Conservation (phyloP, 2,113 vertebrate genomes). For the Brachirus orientalis region DNA sequence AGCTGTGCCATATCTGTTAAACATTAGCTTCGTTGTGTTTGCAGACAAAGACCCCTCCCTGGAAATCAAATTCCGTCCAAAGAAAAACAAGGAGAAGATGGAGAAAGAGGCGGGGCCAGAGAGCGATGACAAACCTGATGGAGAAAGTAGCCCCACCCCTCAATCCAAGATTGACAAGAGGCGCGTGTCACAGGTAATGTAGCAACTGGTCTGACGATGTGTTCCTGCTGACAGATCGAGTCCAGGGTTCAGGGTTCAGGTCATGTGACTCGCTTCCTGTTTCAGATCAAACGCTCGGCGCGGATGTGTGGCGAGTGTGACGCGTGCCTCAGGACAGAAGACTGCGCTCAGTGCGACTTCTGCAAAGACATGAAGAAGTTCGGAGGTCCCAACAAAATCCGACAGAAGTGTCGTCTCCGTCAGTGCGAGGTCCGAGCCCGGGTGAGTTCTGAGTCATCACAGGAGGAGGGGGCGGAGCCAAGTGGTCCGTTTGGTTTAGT, state of each 20-base stretch:
- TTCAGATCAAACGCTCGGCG: slow-evolving; percentile 89
- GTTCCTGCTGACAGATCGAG: no score
- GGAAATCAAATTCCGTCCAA: slow-evolving; percentile 88
- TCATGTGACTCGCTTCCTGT: not conserved
- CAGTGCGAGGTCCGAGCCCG: slow-evolving; percentile 93
- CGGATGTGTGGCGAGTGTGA: slow-evolving; percentile 95
- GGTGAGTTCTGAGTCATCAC: slow-evolving; percentile 71
- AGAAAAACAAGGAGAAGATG: slow-evolving; percentile 82
- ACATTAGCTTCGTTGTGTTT: not conserved
- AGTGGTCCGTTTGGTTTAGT: no score
- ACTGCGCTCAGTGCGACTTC: slow-evolving; percentile 94
- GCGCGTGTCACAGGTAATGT: slow-evolving; percentile 74
- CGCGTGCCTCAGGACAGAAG: slow-evolving; percentile 90
- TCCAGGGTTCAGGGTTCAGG: no score
- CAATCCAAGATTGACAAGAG: slow-evolving; percentile 72
- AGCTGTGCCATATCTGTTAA: not conserved
- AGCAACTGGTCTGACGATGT: not conserved
- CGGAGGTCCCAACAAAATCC: slow-evolving; percentile 94
- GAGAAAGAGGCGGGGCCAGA: slow-evolving; percentile 75
- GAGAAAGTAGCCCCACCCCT: slow-evolving; percentile 49
- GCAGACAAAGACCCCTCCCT: slow-evolving; percentile 84
- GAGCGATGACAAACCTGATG: slow-evolving; percentile 59
- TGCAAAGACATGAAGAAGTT: slow-evolving; percentile 99
- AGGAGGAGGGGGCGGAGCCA: no score
- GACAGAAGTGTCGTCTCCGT: slow-evolving; percentile 92